Base-by-base conservation (phyloP, 2,888 invertebrate genomes). In the Epicampocera succincta region DNA sequence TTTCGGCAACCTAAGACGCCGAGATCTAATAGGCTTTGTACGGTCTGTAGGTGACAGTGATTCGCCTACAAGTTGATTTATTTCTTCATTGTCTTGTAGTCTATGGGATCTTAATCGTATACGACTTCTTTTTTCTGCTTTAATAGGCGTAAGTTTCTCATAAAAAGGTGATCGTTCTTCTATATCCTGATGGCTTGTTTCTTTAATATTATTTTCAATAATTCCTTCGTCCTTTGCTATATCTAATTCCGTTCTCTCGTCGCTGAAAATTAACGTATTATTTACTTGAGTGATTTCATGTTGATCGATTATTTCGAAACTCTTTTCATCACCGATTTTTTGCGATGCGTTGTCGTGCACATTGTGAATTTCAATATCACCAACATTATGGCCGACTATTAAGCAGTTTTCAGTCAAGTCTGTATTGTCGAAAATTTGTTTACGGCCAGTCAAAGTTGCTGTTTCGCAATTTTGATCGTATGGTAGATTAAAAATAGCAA, bases 1-100 rank as follows among this genome's bases (percentile, higher is more conserved):
- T 9, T 78, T 71, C 2, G 78, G 78, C 58, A 82, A 56, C 44
- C 71, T 46, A 21, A 82, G 52, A 21, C 71, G 65, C 42, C 75
- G 44, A 12, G 33, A 40, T 56, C 66, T 82, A 15, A 71, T 48
- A 5, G 69, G 42, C 33, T 60, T 74, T 11, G 15, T 40, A 15
- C 8, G 33, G 6, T 33, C 33, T 6, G 8, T 9, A 33, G 33
- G 8, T 33, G 33, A 9, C 33, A 33, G 33, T 33, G 33, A 33
- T 25, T 73, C 42, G 15, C 9, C 15, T 50, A 21, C 11, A 40
- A 19, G 1, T 8, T 52, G 33, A 13, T 17, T 73, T 29, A 9
- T 29, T 15, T 52, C 46, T 19, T 73, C 65, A 29, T 11, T 68
- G 13, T 68, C 33, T 9, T 48, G 76, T 17, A 68, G 4, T 4